A percentile compares a stretch with the other conserved stretches of the same genome.
Evolutionary conservation across 2,113 vertebrate genomes (phyloP).

Genomic region (Syrmaticus mikado): DNA sequence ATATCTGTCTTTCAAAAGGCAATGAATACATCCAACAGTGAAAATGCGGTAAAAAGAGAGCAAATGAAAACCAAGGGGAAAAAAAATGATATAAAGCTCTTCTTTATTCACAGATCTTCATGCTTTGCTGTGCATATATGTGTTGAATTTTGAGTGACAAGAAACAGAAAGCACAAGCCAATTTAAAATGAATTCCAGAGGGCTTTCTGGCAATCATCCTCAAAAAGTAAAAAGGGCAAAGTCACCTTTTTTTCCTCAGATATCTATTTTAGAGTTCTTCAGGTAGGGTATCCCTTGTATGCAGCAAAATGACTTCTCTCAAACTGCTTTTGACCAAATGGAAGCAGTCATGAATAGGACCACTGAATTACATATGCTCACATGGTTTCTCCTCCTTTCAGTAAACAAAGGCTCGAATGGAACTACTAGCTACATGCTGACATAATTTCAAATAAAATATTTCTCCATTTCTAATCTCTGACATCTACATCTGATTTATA

Average conservation of each 20-base stretch:
- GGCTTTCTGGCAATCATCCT: not conserved
- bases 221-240: not conserved
- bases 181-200: not conserved
- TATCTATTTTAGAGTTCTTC: not conserved
- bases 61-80: not conserved
- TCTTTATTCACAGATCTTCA: not conserved
- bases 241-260: not conserved
- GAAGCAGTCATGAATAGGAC: not conserved
- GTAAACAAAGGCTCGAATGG: not conserved
- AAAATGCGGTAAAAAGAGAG: not conserved
- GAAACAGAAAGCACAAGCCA: not conserved
- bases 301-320: not conserved
- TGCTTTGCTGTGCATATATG: not conserved
- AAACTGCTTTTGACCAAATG: not conserved
- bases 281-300: not conserved
- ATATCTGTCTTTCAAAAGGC: not conserved
- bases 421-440: not conserved
- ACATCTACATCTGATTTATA: not conserved
- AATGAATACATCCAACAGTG: not conserved
- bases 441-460: not conserved
- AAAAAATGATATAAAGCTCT: not conserved
- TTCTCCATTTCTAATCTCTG: conserved; percentile 25
- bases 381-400: conserved; percentile 5
- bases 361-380: not conserved
- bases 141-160: not conserved